Conservation (phyloP, 2,888 invertebrate genomes). For the Monochamus alternatus region DNA sequence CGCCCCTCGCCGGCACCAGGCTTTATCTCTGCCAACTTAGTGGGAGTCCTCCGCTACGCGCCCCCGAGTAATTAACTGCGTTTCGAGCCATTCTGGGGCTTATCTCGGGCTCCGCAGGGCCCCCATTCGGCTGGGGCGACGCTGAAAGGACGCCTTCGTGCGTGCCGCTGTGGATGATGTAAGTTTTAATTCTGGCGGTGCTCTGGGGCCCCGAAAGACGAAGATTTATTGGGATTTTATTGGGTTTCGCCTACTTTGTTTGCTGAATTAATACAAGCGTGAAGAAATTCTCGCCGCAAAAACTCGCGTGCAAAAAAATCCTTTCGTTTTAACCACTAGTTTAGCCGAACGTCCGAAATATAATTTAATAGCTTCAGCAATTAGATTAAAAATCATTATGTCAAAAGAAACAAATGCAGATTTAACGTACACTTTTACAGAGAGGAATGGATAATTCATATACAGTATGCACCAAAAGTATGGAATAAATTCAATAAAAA, state of each 20-base stretch:
- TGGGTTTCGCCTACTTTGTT: conserved; percentile 54
- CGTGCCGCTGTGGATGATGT: conserved; percentile 66
- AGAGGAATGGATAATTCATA: too few species aligned
- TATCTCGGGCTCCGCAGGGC: conserved; percentile 65
- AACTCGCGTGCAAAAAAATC: not conserved
- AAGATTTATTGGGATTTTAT: conserved; percentile 64
- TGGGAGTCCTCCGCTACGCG: conserved; percentile 63
- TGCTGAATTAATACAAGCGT: conserved; percentile 23
- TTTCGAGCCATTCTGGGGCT: conserved; percentile 67
- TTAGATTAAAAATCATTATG: too few species aligned
- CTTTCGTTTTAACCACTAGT: not conserved
- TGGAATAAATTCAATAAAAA: too few species aligned
- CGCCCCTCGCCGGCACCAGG: conserved; percentile 62
- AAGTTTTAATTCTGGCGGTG: conserved; percentile 61
- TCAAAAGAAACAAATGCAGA: too few species aligned
- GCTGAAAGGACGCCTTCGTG: conserved; percentile 66
- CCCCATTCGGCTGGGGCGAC: conserved; percentile 62
- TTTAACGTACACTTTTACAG: too few species aligned
- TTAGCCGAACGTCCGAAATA: too few species aligned
- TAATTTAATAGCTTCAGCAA: too few species aligned
- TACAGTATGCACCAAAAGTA: too few species aligned
- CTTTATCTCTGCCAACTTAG: conserved; percentile 64
- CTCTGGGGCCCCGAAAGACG: conserved; percentile 56
- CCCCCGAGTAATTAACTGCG: conserved; percentile 69
- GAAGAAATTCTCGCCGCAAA: conserved; percentile 21